A percentile compares a stretch with the other conserved stretches of the same genome.
Evolutionary conservation across 2,888 invertebrate species (phyloP).

Genomic region (Tipula helvola): DNA sequence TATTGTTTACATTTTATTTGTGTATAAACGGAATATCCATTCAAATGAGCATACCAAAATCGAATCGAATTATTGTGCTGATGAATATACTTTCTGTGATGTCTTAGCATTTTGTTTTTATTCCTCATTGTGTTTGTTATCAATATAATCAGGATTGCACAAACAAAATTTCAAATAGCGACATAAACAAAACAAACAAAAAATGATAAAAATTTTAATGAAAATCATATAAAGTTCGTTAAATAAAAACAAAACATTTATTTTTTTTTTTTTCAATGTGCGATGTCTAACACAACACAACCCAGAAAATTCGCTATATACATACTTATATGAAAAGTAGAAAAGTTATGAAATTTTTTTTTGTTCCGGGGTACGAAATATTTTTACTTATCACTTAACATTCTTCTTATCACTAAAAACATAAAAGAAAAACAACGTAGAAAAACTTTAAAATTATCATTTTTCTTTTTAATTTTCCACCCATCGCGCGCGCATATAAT

Average conservation of each 20-base stretch:
- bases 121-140: not conserved
- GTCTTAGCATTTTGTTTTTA: not conserved
- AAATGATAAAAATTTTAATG: not conserved
- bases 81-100: not conserved
- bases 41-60: not conserved
- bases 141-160: not conserved
- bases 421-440: not conserved
- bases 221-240: not conserved
- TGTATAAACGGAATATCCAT: not conserved
- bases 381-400: not conserved
- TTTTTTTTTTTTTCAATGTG: not conserved
- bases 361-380: not conserved
- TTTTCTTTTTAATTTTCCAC: slow-evolving; percentile 4
- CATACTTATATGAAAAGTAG: not conserved
- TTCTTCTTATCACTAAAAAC: not conserved
- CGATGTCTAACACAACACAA: not conserved
- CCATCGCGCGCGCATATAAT: not conserved
- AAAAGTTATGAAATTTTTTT: not conserved
- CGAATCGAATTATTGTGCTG: not conserved
- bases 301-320: not conserved
- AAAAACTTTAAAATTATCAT: not conserved
- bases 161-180: not conserved
- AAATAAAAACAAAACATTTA: not conserved
- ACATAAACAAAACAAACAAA: not conserved
- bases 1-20: not conserved